Conservation (phyloP, 1,140 invertebrate genomes). For the Oedothorax gibbosus region DNA sequence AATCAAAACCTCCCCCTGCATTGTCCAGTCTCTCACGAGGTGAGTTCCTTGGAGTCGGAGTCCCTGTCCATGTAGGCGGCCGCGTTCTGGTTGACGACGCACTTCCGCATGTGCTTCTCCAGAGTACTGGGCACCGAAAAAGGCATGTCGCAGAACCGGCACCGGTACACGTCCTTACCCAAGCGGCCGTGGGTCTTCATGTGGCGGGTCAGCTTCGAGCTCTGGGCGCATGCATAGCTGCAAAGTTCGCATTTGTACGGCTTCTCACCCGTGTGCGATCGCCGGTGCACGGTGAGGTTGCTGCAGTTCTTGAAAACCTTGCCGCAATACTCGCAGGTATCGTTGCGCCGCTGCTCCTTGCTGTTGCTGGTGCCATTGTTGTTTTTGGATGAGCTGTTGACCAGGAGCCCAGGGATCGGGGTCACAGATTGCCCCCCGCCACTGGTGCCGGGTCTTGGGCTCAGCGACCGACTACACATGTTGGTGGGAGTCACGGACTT, state of each 20-base stretch:
- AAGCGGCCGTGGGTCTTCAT: slow-evolving; percentile 78
- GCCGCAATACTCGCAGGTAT: slow-evolving; percentile 81
- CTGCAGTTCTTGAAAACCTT: slow-evolving; percentile 94
- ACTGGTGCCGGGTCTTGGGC: slow-evolving; percentile 93
- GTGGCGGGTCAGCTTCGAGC: slow-evolving; percentile 86
- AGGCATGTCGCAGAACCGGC: slow-evolving; percentile 74
- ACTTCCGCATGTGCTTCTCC: slow-evolving; percentile 75
- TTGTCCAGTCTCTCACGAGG: slow-evolving; percentile 26
- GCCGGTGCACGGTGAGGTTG: slow-evolving; percentile 90
- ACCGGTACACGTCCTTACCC: slow-evolving; percentile 72
- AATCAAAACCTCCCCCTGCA: neutral
- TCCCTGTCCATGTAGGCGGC: slow-evolving; percentile 39
- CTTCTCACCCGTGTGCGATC: slow-evolving; percentile 79
- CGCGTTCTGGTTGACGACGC: slow-evolving; percentile 66
- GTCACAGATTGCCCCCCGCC: slow-evolving; percentile 71
- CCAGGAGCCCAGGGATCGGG: slow-evolving; percentile 24
- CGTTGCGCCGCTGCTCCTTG: slow-evolving; percentile 67
- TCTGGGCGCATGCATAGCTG: slow-evolving; percentile 72
- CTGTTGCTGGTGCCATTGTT: slow-evolving; percentile 65
- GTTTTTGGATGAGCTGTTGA: slow-evolving; percentile 22
- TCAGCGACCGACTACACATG: slow-evolving; percentile 65
- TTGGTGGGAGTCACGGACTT: slow-evolving; percentile 60
- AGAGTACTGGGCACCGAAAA: slow-evolving; percentile 74
- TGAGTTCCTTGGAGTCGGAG: slow-evolving; percentile 63
- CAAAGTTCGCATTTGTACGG: slow-evolving; percentile 76